Conservation (phyloP, 2,113 vertebrate species). For the Benitochromis conjunctus region DNA sequence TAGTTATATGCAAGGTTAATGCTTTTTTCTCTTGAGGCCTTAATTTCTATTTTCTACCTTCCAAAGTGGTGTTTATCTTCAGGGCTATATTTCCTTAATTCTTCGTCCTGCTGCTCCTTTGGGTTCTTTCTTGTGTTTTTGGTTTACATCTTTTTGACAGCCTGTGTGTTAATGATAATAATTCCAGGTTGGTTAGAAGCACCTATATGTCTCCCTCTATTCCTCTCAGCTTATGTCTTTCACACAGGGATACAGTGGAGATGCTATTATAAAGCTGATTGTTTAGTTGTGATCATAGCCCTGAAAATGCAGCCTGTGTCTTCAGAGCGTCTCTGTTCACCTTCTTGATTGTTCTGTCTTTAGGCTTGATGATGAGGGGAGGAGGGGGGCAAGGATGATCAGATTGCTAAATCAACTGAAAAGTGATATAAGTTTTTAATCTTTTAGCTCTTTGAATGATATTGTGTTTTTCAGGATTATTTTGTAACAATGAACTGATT, state of each 20-base stretch:
- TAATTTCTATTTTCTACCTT: slow-evolving; percentile 40
- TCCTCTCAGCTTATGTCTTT: not conserved
- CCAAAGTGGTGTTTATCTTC: slow-evolving; percentile 36
- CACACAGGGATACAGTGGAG: not conserved
- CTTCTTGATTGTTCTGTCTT: not conserved
- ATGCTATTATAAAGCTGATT: not conserved
- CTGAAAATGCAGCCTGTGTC: not conserved
- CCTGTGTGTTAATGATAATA: not conserved
- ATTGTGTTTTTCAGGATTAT: not conserved
- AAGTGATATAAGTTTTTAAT: not conserved
- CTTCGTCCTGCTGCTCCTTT: slow-evolving; percentile 10
- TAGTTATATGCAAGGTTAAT: slow-evolving; percentile 24
- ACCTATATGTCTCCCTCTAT: not conserved
- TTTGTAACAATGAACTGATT: not conserved
- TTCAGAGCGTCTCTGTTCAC: not conserved
- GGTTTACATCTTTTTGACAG: not conserved
- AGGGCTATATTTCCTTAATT: not conserved
- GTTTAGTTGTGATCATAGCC: not conserved
- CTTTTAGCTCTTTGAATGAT: not conserved
- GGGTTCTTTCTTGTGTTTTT: not conserved
- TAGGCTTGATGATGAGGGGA: not conserved
- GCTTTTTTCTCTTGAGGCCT: slow-evolving; percentile 33
- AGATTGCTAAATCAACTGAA: not conserved
- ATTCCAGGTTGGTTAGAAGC: not conserved
- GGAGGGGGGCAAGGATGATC: not conserved